Percentiles rank a stretch among this genome's conserved stretches.
Evolutionary conservation across 2,113 vertebrate genomes (phyloP).

Genomic region (Craseonycteris thonglongyai): DNA sequence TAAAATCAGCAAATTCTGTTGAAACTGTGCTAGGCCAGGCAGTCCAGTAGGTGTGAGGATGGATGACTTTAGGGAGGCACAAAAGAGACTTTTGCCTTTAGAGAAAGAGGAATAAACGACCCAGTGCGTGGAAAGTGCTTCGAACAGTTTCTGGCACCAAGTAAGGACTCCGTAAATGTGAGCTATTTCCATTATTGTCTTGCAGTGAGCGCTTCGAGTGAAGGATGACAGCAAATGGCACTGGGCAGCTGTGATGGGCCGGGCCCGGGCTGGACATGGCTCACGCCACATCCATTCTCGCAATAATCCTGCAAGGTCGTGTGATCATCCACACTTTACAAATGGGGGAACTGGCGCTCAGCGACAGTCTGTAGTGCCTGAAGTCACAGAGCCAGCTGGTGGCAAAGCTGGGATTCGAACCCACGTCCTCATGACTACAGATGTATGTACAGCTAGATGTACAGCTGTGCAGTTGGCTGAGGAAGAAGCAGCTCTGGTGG

Average conservation of each 20-base stretch:
- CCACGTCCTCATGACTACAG: neutral
- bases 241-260: neutral
- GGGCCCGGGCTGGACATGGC: neutral
- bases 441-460: neutral
- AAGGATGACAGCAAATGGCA: neutral
- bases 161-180: neutral
- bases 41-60: neutral
- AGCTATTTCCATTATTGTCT: constrained; percentile 10
- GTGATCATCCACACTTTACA: neutral
- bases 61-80: constrained; percentile 8
- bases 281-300: neutral
- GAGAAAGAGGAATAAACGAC: constrained; percentile 9
- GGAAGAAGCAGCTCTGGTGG: neutral
- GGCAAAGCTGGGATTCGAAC: neutral
- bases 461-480: neutral
- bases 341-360: neutral
- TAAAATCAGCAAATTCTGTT: constrained; percentile 40
- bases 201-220: neutral
- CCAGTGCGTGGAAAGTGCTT: constrained; percentile 30
- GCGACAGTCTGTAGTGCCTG: neutral
- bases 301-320: neutral
- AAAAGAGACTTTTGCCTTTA: constrained; percentile 27
- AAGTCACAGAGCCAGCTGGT: neutral
- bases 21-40: constrained; percentile 1
- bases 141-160: constrained; percentile 39